These are phyloP conservation scores for Tinea trinotella DNA, from an alignment of 2,888 invertebrate genomes.

Conservation along the genomic window DNA sequence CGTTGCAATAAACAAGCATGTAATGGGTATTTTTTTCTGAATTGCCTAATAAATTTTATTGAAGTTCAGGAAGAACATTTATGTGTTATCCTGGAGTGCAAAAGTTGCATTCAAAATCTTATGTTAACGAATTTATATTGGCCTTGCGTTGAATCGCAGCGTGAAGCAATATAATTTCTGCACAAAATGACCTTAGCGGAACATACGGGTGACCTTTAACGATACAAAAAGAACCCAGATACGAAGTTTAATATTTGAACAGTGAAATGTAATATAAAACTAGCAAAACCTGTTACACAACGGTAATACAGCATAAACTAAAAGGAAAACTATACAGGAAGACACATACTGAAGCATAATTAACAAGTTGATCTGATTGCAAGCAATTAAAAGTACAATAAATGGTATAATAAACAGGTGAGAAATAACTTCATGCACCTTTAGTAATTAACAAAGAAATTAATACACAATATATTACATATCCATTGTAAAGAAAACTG, in stretches of 20 bases:
- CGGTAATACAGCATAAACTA: neutral
- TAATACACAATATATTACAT: no score
- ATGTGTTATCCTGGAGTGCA: neutral
- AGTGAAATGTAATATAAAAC: constrained; percentile 6
- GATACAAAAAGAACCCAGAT: constrained; percentile 33
- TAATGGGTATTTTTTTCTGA: neutral
- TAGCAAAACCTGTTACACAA: constrained; percentile 12
- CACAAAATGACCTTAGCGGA: constrained; percentile 60
- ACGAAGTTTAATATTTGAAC: neutral
- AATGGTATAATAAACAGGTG: neutral
- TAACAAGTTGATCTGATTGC: neutral
- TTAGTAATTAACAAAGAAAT: neutral
- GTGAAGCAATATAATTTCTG: constrained; percentile 61
- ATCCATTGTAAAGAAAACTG: neutral
- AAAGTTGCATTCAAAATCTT: neutral
- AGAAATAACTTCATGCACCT: neutral
- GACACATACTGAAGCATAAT: neutral
- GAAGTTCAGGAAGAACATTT: neutral
- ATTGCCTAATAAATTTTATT: neutral
- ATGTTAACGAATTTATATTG: constrained; percentile 31
- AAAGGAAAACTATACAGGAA: constrained; percentile 1
- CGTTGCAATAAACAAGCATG: neutral
- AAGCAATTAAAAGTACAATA: neutral
- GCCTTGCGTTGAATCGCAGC: constrained; percentile 59
- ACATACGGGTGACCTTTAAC: constrained; percentile 54